These are phyloP conservation scores for Maccullochella peelii DNA, from an alignment of 2,113 vertebrate species.

Conservation along the genomic window DNA sequence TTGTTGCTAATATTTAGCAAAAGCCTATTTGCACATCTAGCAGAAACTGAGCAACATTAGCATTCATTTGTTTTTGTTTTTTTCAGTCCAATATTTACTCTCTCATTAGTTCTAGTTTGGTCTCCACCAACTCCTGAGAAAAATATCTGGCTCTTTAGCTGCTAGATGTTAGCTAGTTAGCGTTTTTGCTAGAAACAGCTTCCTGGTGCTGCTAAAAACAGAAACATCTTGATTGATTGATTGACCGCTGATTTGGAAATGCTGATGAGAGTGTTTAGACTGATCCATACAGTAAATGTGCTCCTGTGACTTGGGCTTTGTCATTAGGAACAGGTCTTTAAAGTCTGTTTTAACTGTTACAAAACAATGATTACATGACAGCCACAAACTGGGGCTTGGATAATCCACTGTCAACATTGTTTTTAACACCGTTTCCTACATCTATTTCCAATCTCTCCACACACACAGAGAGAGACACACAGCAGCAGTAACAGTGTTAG, in stretches of 20 bases:
- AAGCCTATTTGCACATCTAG: not conserved
- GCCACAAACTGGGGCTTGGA: constrained; percentile 10
- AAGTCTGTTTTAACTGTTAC: not conserved
- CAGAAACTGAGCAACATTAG: not conserved
- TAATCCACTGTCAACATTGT: constrained; percentile 45
- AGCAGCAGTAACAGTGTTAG: constrained; percentile 27
- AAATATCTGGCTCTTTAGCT: not conserved
- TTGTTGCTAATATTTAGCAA: not conserved
- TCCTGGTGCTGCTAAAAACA: not conserved
- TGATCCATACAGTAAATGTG: not conserved
- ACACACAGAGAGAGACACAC: constrained; percentile 20
- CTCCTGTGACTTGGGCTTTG: not conserved
- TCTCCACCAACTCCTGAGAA: too few relatives aligned
- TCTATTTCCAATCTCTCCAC: constrained; percentile 24
- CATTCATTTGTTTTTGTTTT: too few relatives aligned
- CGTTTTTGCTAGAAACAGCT: not conserved
- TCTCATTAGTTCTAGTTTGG: too few relatives aligned
- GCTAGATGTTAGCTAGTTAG: not conserved
- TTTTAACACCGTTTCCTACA: constrained; percentile 22
- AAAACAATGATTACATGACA: constrained; percentile 31
- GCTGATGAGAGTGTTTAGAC: not conserved
- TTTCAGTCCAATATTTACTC: too few relatives aligned
- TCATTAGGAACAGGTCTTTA: not conserved
- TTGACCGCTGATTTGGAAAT: not conserved
- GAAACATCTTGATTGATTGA: not conserved